Percentiles rank a stretch among this genome's conserved stretches.
phyloP scores from a whole-genome alignment of 1,140 invertebrate species.

The Tribolium madens region DNA sequence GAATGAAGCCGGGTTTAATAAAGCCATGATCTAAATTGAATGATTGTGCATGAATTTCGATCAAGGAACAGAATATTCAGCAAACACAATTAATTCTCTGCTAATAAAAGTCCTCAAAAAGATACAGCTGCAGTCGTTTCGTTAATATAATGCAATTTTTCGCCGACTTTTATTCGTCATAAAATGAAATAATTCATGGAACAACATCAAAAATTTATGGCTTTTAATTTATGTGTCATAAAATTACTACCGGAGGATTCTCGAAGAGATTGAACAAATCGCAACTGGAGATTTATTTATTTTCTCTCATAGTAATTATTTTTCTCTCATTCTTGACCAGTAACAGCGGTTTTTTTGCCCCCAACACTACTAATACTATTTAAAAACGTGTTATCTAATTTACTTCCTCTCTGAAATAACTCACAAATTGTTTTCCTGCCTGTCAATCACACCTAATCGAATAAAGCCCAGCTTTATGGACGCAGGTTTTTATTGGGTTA shows the following conservation, averaged over 20 bases:
- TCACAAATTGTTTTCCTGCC: constrained; percentile 33
- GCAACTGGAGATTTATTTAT: constrained; percentile 27
- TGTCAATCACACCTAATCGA: constrained; percentile 33
- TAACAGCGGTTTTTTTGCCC: neutral
- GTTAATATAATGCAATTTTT: too few species aligned
- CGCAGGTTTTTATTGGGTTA: constrained; percentile 3
- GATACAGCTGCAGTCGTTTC: neutral
- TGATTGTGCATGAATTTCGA: neutral
- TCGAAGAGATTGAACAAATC: constrained; percentile 19
- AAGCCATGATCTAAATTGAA: neutral
- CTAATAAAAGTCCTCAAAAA: neutral
- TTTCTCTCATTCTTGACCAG: too few species aligned
- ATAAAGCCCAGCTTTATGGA: constrained; percentile 16
- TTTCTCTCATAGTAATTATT: too few species aligned
- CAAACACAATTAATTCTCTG: neutral
- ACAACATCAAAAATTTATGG: constrained; percentile 11
- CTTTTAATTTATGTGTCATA: constrained; percentile 11
- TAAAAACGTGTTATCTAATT: constrained; percentile 25
- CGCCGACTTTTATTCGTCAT: neutral
- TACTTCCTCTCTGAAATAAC: constrained; percentile 14
- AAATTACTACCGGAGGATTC: neutral
- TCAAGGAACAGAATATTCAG: neutral
- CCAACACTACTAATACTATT: neutral
- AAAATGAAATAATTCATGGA: neutral
- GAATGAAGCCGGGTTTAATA: neutral